These are phyloP conservation scores for Platysteira castanea DNA, from an alignment of 2,113 vertebrate species.

Conservation along the genomic window DNA sequence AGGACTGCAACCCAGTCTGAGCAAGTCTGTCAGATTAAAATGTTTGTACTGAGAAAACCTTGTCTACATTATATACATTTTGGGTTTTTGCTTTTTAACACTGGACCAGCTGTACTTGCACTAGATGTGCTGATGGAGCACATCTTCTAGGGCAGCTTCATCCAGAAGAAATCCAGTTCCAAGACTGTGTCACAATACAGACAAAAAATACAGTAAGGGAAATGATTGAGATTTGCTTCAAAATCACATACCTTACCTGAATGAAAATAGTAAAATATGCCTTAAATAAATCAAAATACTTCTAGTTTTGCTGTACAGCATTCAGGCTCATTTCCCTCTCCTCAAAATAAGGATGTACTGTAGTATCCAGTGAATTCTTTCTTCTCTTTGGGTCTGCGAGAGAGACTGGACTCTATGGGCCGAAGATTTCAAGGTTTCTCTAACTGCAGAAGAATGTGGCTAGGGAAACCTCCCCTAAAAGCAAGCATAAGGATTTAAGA, in stretches of 20 bases:
- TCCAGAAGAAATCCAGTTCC: neutral
- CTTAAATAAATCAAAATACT: neutral
- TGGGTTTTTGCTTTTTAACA: neutral
- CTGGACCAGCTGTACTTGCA: neutral
- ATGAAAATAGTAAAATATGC: neutral
- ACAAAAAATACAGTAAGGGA: neutral
- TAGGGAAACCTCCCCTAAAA: neutral
- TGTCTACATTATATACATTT: neutral
- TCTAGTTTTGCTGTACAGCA: neutral
- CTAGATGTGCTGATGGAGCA: neutral
- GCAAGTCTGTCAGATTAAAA: neutral
- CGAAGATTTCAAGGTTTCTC: neutral
- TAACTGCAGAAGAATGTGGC: neutral
- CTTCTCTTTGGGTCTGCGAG: neutral
- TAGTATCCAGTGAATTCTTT: neutral
- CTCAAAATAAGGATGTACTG: neutral
- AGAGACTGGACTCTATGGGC: accelerated
- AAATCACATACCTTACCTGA: neutral
- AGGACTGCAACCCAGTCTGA: neutral
- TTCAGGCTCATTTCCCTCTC: neutral
- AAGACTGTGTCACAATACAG: neutral
- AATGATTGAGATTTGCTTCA: neutral
- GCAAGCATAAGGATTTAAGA: neutral
- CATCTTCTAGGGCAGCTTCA: neutral
- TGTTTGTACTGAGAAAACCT: neutral